phyloP scores from a whole-genome alignment of 2,888 invertebrate species.

The Pachliopta kotzebuea region DNA sequence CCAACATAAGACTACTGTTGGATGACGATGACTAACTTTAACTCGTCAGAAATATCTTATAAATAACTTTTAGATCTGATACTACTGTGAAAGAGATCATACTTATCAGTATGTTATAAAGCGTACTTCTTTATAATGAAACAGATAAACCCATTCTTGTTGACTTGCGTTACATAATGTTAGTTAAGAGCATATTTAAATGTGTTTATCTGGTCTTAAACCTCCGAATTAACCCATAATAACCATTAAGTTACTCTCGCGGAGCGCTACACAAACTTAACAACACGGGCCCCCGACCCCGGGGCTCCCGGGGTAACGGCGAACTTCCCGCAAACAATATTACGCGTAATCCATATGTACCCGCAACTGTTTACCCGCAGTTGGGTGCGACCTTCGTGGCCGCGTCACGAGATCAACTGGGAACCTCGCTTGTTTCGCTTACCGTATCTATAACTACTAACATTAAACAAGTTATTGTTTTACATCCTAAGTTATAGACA shows the following conservation, averaged over 20 bases:
- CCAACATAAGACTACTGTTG: no score
- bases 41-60: no score
- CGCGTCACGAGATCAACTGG: constrained; percentile 13
- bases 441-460: background rate
- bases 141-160: no score
- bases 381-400: constrained; percentile 11
- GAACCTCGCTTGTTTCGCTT: constrained; percentile 6
- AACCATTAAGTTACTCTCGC: background rate
- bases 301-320: background rate
- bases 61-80: no score
- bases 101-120: no score
- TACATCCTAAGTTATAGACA: background rate
- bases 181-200: no score
- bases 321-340: constrained; percentile 19
- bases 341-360: constrained; percentile 8
- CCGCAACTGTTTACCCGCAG: constrained; percentile 17
- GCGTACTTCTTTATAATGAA: no score
- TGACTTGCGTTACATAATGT: no score
- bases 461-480: background rate
- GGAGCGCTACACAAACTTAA: background rate
- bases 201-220: background rate
- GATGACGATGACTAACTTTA: no score
- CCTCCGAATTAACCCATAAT: background rate
- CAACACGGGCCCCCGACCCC: background rate
- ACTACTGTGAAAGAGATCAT: no score